Evolutionary conservation across 2,888 invertebrate species (phyloP).

Genomic region (Balanococcus diminutus): DNA sequence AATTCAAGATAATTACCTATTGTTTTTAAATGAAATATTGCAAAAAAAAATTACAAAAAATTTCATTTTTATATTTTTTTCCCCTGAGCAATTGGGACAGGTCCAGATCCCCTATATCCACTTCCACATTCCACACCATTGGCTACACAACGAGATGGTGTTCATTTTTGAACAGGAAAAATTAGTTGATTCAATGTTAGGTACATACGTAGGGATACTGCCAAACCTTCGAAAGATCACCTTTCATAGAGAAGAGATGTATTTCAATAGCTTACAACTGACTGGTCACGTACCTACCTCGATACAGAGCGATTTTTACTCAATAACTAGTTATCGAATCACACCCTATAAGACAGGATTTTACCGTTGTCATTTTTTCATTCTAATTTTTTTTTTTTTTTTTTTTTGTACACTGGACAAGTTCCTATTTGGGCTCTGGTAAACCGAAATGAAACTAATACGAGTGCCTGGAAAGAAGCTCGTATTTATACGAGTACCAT

Average conservation of each 20-base stretch:
- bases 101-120: too few relatives aligned
- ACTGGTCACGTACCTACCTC: neutral
- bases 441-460: constrained; percentile 8
- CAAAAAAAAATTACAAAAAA: too few relatives aligned
- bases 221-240: neutral
- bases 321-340: constrained; percentile 25
- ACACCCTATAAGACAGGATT: constrained; percentile 22
- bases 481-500: too few relatives aligned
- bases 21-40: too few relatives aligned
- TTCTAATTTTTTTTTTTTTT: too few relatives aligned
- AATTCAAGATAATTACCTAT: too few relatives aligned
- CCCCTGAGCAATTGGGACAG: too few relatives aligned
- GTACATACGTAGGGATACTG: neutral
- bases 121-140: too few relatives aligned
- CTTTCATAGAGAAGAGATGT: neutral
- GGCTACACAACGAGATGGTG: too few relatives aligned
- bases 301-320: neutral
- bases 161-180: neutral
- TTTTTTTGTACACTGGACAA: neutral
- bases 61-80: too few relatives aligned
- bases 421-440: constrained; percentile 17
- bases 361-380: constrained; percentile 31
- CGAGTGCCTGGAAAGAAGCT: neutral
- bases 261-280: neutral
- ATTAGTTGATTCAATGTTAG: neutral